These are phyloP conservation scores for Siniperca obscura DNA, from an alignment of 2,797 vertebrate genomes.

Conservation along the genomic window DNA sequence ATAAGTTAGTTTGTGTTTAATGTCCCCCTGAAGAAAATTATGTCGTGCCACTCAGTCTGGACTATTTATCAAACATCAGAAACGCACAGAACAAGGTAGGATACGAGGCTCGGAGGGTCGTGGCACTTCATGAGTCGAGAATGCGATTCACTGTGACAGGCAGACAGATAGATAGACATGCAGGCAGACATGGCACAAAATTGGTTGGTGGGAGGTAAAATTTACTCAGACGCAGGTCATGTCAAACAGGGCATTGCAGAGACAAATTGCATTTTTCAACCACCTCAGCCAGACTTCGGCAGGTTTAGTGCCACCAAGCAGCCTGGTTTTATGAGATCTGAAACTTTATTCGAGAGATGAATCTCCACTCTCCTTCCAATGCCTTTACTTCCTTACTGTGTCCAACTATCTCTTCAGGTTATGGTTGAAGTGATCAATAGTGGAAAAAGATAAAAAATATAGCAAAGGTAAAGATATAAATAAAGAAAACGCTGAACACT, in stretches of 20 bases:
- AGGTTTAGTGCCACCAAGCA: slow-evolving; percentile 24
- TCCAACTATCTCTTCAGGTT: slow-evolving; percentile 16
- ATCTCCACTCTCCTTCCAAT: slow-evolving; percentile 15
- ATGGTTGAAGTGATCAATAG: slow-evolving; percentile 9
- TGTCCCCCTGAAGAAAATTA: slow-evolving; percentile 10
- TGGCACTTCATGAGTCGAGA: slow-evolving; percentile 38
- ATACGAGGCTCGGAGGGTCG: slow-evolving; percentile 36
- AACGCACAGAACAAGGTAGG: slow-evolving; percentile 25
- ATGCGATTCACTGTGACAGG: slow-evolving; percentile 59
- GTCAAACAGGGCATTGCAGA: slow-evolving; percentile 41
- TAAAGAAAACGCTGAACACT: not conserved
- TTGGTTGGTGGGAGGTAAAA: slow-evolving; percentile 65
- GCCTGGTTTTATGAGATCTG: slow-evolving; percentile 27
- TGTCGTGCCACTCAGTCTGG: not conserved
- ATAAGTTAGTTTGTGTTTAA: not conserved
- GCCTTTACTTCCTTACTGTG: not conserved
- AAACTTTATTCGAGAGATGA: slow-evolving; percentile 44
- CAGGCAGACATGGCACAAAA: slow-evolving; percentile 45
- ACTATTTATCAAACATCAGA: slow-evolving; percentile 65
- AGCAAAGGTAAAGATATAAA: not conserved
- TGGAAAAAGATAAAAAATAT: not conserved
- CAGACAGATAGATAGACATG: slow-evolving; percentile 67
- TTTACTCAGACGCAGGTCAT: slow-evolving; percentile 54
- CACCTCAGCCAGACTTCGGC: slow-evolving; percentile 12
- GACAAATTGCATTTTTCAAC: slow-evolving; percentile 60